Base-by-base conservation (phyloP, 2,888 invertebrate genomes). In the Aphodius sticticus region DNA sequence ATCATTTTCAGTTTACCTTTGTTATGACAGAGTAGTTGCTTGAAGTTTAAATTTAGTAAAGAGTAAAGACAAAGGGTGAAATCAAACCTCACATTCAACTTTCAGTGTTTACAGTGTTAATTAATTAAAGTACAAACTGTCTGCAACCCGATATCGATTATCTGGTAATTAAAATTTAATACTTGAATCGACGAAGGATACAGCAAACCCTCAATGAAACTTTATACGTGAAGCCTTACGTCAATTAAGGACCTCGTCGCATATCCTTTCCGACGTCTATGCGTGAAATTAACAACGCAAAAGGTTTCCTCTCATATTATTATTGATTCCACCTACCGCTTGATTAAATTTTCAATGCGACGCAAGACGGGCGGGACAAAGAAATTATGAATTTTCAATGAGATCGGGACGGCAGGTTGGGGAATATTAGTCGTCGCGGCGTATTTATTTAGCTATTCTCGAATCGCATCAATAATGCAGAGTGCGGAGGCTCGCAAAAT, bases 81-180 rank as follows among this genome's bases (percentile, higher is more conserved):
- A 53, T 53, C 12, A 26, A 26, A 26, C 26, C 26, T 26, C 26
- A 26, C 26, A 26, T 26, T 2, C 2, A 26, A 26, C 26, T 26
- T 26, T 26, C 26, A 3, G 26, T 3, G 26, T 26, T 26, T 26
- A 26, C 26, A 26, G 26, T 26, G 26, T 53, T 12, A 53, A 53
- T 53, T 53, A 53, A 53, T 53, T 53, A 53, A 53, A 53, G 53
- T 53, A 53, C 12, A 53, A 53, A 53, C 53, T 53, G 53, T 12
- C 9, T 1, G 53, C 7, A 53, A 53, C 53, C 53, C 53, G 53
- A 53, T 53, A 53, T 53, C 12, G 53, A 53, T 53, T 12, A 53
- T 53, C 53, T 53, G 53, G 53, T 53, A 53, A 53, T 53, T 53
- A 53, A 53, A 53, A 53, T 53, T 53, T 53, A 53, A 53, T 53